A percentile compares a stretch with the other conserved stretches of the same genome.
Evolutionary conservation across 2,797 vertebrate genomes (phyloP).

Genomic region (Spheniscus humboldti): DNA sequence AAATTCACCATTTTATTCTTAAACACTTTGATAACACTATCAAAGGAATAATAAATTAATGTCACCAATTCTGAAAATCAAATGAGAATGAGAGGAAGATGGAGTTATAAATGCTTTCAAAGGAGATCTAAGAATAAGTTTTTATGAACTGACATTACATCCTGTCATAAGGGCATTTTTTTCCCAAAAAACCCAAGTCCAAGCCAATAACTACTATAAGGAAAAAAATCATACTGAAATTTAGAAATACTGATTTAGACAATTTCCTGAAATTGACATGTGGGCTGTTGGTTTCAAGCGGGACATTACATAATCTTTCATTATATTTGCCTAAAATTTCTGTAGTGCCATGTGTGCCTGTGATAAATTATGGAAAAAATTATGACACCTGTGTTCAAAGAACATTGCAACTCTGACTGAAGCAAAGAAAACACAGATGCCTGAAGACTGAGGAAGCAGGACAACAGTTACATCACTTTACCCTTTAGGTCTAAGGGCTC

Average conservation of each 20-base stretch:
- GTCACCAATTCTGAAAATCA: slow-evolving; percentile 3
- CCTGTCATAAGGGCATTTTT: not conserved
- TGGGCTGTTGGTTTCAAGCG: not conserved
- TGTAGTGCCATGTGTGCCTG: not conserved
- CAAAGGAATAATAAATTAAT: slow-evolving; percentile 4
- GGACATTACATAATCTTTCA: not conserved
- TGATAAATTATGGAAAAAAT: not conserved
- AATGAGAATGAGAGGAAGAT: not conserved
- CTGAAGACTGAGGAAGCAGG: not conserved
- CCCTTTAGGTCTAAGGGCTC: not conserved
- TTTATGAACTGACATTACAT: not conserved
- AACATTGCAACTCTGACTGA: not conserved
- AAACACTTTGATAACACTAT: not conserved
- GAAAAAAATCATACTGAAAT: not conserved
- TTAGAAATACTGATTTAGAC: not conserved
- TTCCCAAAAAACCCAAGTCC: not conserved
- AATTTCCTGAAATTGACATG: not conserved
- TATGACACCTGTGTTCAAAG: not conserved
- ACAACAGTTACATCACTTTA: not conserved
- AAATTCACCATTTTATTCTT: slow-evolving; percentile 38
- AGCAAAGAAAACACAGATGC: not conserved
- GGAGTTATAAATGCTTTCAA: not conserved
- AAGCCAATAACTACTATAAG: not conserved
- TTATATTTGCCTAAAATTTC: not conserved
- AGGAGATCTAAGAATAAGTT: not conserved